These are phyloP conservation scores for Chrysomela aeneicollis DNA, from an alignment of 2,888 invertebrate species.

Conservation along the genomic window DNA sequence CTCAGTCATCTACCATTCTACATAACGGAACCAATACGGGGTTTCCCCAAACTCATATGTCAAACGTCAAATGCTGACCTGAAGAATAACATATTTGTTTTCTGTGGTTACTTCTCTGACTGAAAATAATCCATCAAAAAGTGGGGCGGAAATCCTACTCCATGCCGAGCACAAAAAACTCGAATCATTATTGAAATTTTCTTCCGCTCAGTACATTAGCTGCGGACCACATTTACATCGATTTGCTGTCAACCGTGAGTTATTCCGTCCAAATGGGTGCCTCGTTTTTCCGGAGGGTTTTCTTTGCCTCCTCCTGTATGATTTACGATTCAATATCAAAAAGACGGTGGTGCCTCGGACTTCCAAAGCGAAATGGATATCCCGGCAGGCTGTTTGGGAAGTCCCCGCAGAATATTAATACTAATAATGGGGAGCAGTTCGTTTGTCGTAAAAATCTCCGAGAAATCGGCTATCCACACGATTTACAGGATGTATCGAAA, in stretches of 20 bases:
- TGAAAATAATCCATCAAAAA: no score
- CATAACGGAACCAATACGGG: no score
- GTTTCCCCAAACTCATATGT: no score
- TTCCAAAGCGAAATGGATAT: background rate
- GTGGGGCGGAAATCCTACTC: no score
- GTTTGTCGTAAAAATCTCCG: constrained; percentile 35
- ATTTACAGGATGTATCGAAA: background rate
- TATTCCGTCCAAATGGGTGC: background rate
- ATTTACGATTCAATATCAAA: constrained; percentile 5
- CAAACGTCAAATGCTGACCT: no score
- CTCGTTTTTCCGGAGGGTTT: background rate
- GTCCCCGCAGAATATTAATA: constrained; percentile 38
- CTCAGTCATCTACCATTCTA: no score
- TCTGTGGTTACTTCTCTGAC: no score
- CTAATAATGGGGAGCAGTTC: constrained; percentile 38
- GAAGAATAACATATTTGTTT: no score
- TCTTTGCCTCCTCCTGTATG: background rate
- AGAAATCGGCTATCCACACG: constrained; percentile 26
- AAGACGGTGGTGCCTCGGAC: background rate
- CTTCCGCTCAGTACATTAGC: constrained; percentile 2
- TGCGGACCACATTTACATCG: background rate
- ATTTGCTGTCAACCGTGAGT: background rate
- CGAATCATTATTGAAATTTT: background rate
- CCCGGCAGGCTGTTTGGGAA: background rate
- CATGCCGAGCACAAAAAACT: background rate